A percentile compares a stretch with the other conserved stretches of the same genome.
These are phyloP conservation scores for Cerastis rubricosa DNA, from an alignment of 2,888 invertebrate species.

Conservation along the genomic window DNA sequence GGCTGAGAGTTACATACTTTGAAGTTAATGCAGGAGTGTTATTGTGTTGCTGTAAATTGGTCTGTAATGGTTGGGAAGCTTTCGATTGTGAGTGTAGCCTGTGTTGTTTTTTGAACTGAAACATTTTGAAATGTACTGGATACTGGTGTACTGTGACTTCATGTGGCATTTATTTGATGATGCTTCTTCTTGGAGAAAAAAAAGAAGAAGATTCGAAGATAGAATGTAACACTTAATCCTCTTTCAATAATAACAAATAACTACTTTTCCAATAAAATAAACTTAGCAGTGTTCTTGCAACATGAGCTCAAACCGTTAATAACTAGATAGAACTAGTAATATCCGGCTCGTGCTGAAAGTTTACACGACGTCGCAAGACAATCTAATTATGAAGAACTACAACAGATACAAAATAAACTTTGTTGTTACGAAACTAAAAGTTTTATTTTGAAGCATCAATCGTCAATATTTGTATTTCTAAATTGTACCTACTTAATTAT, in stretches of 20 bases:
- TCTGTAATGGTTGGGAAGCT: slow-evolving; percentile 2
- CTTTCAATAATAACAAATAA: neutral
- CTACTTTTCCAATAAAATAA: slow-evolving; percentile 15
- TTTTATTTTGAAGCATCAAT: neutral
- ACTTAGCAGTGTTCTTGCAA: neutral
- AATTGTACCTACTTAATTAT: neutral
- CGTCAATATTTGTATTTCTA: neutral
- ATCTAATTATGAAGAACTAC: neutral
- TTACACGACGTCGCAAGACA: slow-evolving; percentile 3
- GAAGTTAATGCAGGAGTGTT: slow-evolving; percentile 21
- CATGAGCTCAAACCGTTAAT: slow-evolving; percentile 18
- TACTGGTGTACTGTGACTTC: neutral
- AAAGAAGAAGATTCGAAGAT: neutral
- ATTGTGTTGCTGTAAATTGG: slow-evolving; percentile 16
- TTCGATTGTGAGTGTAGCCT: neutral
- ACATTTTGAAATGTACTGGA: neutral
- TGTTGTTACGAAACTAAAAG: neutral
- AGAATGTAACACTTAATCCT: neutral
- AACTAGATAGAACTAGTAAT: slow-evolving; percentile 31
- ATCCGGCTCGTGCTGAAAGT: slow-evolving; percentile 26
- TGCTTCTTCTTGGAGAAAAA: neutral
- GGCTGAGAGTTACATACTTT: slow-evolving; percentile 30
- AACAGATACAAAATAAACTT: slow-evolving; percentile 15
- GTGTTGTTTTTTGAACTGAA: neutral
- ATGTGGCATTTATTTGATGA: neutral